A percentile compares a stretch with the other conserved stretches of the same genome.
Evolutionary conservation across 2,113 vertebrate genomes (phyloP).

Genomic region (Xiphophorus maculatus): DNA sequence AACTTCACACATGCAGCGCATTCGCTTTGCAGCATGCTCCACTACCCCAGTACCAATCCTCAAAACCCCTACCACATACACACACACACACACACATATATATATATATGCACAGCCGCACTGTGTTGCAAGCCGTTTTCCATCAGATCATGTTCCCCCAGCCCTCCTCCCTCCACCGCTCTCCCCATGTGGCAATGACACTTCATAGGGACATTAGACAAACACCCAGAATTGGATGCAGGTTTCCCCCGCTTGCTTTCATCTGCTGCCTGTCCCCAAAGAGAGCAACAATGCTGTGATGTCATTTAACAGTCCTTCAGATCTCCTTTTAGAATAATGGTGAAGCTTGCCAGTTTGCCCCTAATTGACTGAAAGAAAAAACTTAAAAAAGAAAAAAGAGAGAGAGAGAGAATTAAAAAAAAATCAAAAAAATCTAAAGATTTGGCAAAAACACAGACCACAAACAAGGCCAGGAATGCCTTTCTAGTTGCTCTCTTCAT

Average conservation of each 20-base stretch:
- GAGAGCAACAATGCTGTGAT: slow-evolving; percentile 76
- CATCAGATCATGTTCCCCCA: slow-evolving; percentile 68
- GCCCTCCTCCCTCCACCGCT: slow-evolving; percentile 28
- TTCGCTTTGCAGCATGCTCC: slow-evolving; percentile 32
- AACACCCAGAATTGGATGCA: slow-evolving; percentile 79
- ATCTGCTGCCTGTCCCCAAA: slow-evolving; percentile 76
- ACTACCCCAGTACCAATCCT: slow-evolving; percentile 17
- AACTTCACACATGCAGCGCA: slow-evolving; percentile 41
- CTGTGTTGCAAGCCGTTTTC: slow-evolving; percentile 66
- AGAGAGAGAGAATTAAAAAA: slow-evolving; percentile 4
- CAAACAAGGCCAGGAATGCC: slow-evolving; percentile 72
- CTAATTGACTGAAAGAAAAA: slow-evolving; percentile 75
- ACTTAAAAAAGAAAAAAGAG: slow-evolving; percentile 26
- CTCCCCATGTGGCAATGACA: slow-evolving; percentile 73
- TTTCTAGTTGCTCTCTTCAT: slow-evolving; percentile 71
- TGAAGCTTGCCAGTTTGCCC: slow-evolving; percentile 68
- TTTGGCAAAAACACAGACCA: slow-evolving; percentile 69
- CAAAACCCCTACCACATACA: neutral
- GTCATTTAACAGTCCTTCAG: slow-evolving; percentile 76
- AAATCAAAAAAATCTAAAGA: slow-evolving; percentile 46
- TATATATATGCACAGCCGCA: slow-evolving; percentile 16
- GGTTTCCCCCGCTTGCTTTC: slow-evolving; percentile 72
- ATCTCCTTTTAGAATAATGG: slow-evolving; percentile 67
- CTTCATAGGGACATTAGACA: slow-evolving; percentile 77
- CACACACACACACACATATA: neutral